Evolutionary conservation across 2,888 invertebrate species (phyloP).

Genomic region (Trileptium ribeirensis): DNA sequence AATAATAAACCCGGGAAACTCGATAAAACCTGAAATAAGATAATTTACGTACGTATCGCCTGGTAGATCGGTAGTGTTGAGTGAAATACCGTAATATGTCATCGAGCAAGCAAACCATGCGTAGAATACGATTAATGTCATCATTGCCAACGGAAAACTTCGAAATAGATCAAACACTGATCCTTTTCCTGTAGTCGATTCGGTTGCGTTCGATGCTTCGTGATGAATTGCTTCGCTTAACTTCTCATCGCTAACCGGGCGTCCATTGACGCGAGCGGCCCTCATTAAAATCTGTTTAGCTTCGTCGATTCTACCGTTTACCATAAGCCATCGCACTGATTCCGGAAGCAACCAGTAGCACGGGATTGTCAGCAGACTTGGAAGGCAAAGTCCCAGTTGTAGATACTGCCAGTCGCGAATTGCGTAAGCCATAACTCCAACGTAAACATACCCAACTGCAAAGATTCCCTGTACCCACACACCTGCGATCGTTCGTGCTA

Average conservation of each 20-base stretch:
- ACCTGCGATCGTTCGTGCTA: constrained; percentile 22
- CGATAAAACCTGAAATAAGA: constrained; percentile 20
- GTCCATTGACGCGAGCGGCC: background rate
- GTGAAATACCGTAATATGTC: constrained; percentile 28
- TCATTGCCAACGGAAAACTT: background rate
- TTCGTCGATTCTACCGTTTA: constrained; percentile 17
- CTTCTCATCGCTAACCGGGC: background rate
- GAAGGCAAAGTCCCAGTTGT: background rate
- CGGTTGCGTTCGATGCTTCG: background rate
- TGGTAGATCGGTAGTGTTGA: constrained; percentile 25
- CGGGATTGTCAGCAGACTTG: constrained; percentile 14
- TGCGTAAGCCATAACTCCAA: constrained; percentile 22
- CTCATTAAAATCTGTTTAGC: constrained; percentile 2
- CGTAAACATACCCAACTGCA: constrained; percentile 19
- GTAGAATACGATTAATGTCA: background rate
- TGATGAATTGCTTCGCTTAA: background rate
- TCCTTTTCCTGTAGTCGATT: background rate
- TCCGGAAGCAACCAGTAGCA: constrained; percentile 26
- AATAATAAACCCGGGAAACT: constrained; percentile 20
- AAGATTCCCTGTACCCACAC: constrained; percentile 19
- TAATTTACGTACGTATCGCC: constrained; percentile 28
- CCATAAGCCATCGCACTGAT: constrained; percentile 27
- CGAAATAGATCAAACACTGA: background rate
- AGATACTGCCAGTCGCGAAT: constrained; percentile 21
- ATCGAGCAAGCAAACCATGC: constrained; percentile 22